Evolutionary conservation across 2,888 invertebrate genomes (phyloP), one percentile per base, ranked within the genome.

Genomic region (Catocala nupta): DNA sequence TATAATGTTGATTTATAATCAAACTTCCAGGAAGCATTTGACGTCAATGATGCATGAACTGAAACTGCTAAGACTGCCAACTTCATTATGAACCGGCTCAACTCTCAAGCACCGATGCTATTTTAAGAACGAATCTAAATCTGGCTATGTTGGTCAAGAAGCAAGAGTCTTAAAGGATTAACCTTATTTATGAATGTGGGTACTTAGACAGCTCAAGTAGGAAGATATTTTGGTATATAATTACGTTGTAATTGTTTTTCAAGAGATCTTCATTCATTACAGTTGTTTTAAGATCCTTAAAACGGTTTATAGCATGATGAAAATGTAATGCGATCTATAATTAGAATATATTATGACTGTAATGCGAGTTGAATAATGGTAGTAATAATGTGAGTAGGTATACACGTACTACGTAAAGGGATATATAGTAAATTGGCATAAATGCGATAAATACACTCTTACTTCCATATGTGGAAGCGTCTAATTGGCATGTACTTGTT

Each of bases 21-120:
- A 47, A n/a, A 47, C 11, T 70, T 76, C 65, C 65, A 64, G 63
- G 65, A 70, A 76, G 55, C 54, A 55, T 65, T 63, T 66, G 65
- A 66, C 60, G 65, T 76, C 73, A 73, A 59, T 73, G 56, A 65
- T 59, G 65, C 55, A 68, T 64, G 63, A 44, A 44, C 56, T 59
- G 50, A 68, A 65, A 76, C 53, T 70, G 68, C 74, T 62, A 73
- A 75, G 73, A 64, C 64, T 65, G 65, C 74, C 66, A 74, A 70
- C 68, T 74, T 68, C 65, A 64, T 73, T 65, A 73, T 55, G 49
- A 76, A 55, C 45, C 51, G 44, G 16, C n/a, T 49, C 54, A 50
- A 33, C 63, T 71, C 58, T 71, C 59, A 66, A 75, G 78, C 65
- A 54, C 53, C 63, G 34, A 45, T 11, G 60, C 60, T 77, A 73